These are phyloP conservation scores for Micromussa lordhowensis DNA, from an alignment of 92 coral and sea anemone genomes.

Conservation along the genomic window DNA sequence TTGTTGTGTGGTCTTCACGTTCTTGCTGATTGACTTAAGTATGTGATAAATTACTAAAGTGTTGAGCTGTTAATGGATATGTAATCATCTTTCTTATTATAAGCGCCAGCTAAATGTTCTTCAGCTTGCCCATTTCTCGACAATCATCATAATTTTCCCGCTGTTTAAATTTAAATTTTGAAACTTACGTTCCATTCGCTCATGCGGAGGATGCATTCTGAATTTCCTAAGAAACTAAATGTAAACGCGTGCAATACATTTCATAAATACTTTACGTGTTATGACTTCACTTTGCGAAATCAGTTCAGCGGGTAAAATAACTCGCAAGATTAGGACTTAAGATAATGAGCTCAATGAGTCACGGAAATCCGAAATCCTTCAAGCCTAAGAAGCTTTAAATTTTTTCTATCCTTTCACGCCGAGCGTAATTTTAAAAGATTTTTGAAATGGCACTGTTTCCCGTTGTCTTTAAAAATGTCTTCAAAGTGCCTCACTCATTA, in stretches of 20 bases:
- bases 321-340: background rate
- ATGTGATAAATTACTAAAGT: conserved; percentile 54
- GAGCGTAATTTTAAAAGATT: conserved; percentile 9
- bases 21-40: conserved; percentile 46
- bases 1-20: conserved; percentile 40
- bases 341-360: conserved; percentile 7
- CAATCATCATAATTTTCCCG: background rate
- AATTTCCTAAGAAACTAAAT: background rate
- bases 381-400: conserved; percentile 12
- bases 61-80: conserved; percentile 45
- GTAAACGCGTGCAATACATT: background rate
- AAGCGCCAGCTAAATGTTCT: conserved; percentile 7
- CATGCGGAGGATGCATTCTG: background rate
- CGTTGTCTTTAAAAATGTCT: background rate
- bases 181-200: background rate
- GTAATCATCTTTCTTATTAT: conserved; percentile 19
- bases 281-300: conserved; percentile 14
- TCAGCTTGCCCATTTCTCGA: background rate
- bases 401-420: conserved; percentile 14
- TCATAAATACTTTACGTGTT: conserved; percentile 18
- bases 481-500: background rate
- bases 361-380: conserved; percentile 38
- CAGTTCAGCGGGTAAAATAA: conserved; percentile 30
- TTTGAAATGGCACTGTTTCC: background rate
- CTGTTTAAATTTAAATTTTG: conserved; percentile 3